Percentiles rank a stretch among this genome's conserved stretches.
These are phyloP conservation scores for Archips crataeganus DNA, from an alignment of 2,888 invertebrate genomes.

Conservation along the genomic window DNA sequence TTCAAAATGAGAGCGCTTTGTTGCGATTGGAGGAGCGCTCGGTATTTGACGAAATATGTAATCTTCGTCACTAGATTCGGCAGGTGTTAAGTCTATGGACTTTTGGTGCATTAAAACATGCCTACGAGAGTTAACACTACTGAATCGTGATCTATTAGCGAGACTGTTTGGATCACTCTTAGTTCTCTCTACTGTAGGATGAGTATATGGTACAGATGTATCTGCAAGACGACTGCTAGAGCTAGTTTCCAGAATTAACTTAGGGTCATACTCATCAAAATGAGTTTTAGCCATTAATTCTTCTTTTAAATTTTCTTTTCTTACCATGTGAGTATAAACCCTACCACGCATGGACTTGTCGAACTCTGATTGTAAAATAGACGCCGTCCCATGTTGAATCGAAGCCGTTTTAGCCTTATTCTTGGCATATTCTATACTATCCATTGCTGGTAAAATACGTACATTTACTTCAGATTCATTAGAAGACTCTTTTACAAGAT, in stretches of 20 bases:
- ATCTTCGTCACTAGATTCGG: conserved; percentile 94
- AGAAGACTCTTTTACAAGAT: conserved; percentile 80
- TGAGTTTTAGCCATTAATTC: conserved; percentile 88
- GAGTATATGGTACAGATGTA: conserved; percentile 85
- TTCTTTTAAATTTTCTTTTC: conserved; percentile 86
- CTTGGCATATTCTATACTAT: conserved; percentile 84
- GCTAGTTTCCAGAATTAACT: conserved; percentile 83
- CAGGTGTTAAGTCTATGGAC: conserved; percentile 93
- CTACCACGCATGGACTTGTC: conserved; percentile 84
- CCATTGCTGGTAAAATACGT: conserved; percentile 81
- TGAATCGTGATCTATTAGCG: conserved; percentile 90
- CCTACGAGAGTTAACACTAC: conserved; percentile 90
- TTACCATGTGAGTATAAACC: conserved; percentile 73
- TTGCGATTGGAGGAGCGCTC: conserved; percentile 90
- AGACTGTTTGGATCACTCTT: conserved; percentile 94
- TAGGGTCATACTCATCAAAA: conserved; percentile 91
- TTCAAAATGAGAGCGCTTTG: conserved; percentile 90
- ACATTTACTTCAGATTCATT: conserved; percentile 83
- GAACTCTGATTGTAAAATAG: conserved; percentile 87
- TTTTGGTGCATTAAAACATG: conserved; percentile 94
- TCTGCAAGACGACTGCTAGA: conserved; percentile 83
- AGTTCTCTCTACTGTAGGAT: conserved; percentile 92
- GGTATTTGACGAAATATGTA: conserved; percentile 91
- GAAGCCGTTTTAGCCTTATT: conserved; percentile 82
- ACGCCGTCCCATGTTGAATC: conserved; percentile 76